phyloP scores from a whole-genome alignment of 2,888 invertebrate species.

The Acronicta alni region DNA sequence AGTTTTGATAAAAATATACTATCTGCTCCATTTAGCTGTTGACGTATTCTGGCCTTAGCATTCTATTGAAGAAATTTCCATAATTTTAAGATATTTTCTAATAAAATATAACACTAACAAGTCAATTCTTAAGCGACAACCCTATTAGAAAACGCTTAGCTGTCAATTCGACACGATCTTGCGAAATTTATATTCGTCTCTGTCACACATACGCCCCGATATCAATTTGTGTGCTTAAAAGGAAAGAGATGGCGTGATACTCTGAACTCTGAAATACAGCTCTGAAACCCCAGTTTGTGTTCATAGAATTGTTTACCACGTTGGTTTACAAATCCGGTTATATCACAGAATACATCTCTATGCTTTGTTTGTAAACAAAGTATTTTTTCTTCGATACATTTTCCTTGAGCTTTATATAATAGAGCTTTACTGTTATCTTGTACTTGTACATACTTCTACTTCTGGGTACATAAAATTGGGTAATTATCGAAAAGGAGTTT shows the following conservation, averaged over 20 bases:
- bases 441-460: background rate
- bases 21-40: too few relatives aligned
- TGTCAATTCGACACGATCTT: slow-evolving; percentile 59
- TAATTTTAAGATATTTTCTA: slow-evolving; percentile 9
- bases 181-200: slow-evolving; percentile 77
- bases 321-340: slow-evolving; percentile 41
- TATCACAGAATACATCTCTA: background rate
- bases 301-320: slow-evolving; percentile 35
- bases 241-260: slow-evolving; percentile 62
- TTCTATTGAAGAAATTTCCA: too few relatives aligned
- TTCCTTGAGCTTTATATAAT: slow-evolving; percentile 5
- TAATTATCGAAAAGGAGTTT: too few relatives aligned
- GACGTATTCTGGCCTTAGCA: too few relatives aligned
- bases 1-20: too few relatives aligned
- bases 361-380: slow-evolving; percentile 25
- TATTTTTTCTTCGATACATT: slow-evolving; percentile 6
- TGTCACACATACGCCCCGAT: slow-evolving; percentile 67
- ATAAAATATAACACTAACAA: slow-evolving; percentile 8
- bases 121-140: slow-evolving; percentile 55
- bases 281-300: slow-evolving; percentile 47
- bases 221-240: slow-evolving; percentile 72
- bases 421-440: background rate
- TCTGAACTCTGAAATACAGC: slow-evolving; percentile 60
- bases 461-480: background rate
- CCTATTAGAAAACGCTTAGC: slow-evolving; percentile 70